These are phyloP conservation scores for Prionace glauca DNA, from an alignment of 2,797 vertebrate species.

Conservation along the genomic window DNA sequence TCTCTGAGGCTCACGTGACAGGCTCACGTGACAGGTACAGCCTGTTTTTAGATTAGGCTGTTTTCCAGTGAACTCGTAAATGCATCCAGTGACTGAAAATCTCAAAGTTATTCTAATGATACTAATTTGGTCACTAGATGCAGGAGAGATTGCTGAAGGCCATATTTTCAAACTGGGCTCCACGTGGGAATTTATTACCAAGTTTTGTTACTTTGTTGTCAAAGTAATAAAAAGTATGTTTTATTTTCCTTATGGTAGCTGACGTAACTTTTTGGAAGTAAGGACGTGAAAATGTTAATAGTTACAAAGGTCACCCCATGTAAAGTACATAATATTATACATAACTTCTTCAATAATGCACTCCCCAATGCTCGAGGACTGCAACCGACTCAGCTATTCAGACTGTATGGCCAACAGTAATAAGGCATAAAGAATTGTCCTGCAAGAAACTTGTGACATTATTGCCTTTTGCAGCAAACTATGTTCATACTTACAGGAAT, in stretches of 20 bases:
- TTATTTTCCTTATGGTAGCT: neutral
- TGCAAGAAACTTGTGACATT: no score
- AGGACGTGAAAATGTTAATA: neutral
- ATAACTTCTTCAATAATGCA: neutral
- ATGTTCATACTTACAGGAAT: conserved; percentile 75
- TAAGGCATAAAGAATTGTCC: neutral
- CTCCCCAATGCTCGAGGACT: no score
- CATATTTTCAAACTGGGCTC: neutral
- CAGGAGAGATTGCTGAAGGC: neutral
- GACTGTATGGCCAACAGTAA: neutral
- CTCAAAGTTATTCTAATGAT: neutral
- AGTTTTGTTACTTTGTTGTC: neutral
- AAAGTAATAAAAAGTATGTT: neutral
- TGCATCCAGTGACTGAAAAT: neutral
- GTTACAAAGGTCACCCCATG: neutral
- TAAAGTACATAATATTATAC: neutral
- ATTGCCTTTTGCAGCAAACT: neutral
- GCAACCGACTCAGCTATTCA: neutral
- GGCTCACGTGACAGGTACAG: neutral
- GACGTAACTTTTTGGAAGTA: neutral
- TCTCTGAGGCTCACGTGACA: neutral
- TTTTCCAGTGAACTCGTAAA: neutral
- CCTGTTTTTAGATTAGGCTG: neutral
- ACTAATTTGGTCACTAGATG: neutral
- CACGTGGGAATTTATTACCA: neutral